phyloP scores from a whole-genome alignment of 2,888 invertebrate species.

The Furcula furcula region DNA sequence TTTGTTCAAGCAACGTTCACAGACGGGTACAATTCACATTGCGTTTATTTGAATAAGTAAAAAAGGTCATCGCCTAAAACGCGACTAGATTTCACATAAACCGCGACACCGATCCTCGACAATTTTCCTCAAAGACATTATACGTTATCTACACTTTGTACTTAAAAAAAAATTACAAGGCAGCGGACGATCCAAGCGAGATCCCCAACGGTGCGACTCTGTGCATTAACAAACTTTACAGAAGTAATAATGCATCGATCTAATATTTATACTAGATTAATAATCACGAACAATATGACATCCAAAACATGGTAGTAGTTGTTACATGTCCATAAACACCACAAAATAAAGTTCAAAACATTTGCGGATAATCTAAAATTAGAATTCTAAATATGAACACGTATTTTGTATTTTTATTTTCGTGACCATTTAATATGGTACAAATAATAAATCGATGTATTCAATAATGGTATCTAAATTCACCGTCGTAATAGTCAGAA shows the following conservation, averaged over 20 bases:
- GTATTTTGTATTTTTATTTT: no score
- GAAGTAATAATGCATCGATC: slow-evolving; percentile 24
- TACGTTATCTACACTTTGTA: slow-evolving; percentile 54
- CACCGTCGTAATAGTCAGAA: slow-evolving; percentile 30
- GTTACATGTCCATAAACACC: no score
- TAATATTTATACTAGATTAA: no score
- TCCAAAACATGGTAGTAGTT: no score
- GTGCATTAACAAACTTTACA: slow-evolving; percentile 49
- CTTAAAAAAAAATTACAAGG: slow-evolving; percentile 64
- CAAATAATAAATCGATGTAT: no score
- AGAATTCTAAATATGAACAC: no score
- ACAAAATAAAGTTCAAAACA: no score
- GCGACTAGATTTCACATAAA: slow-evolving; percentile 32
- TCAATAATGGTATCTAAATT: slow-evolving; percentile 14
- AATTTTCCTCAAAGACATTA: slow-evolving; percentile 47
- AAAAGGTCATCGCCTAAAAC: slow-evolving; percentile 32
- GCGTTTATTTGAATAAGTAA: slow-evolving; percentile 9
- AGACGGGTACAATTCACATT: slow-evolving; percentile 15
- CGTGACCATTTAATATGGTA: no score
- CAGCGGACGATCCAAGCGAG: slow-evolving; percentile 49
- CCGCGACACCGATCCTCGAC: slow-evolving; percentile 37
- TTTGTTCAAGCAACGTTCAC: no score
- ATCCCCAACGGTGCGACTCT: slow-evolving; percentile 51
- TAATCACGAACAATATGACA: no score
- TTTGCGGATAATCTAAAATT: no score